Evolutionary conservation across 1,140 invertebrate species (phyloP).

Genomic region (Dysdera silvatica): DNA sequence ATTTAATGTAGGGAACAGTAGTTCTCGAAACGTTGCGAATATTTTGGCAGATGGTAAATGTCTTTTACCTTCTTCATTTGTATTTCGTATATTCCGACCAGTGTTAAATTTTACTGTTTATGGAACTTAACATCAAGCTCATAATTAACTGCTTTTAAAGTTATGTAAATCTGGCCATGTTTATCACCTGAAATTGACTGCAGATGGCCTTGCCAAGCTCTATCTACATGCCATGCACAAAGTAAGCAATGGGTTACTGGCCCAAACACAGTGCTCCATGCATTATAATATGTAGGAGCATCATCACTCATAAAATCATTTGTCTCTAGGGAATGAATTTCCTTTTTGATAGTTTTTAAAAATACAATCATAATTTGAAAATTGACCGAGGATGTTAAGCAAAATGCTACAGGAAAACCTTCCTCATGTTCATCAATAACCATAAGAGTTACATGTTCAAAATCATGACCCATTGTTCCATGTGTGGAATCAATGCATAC

Average conservation of each 20-base stretch:
- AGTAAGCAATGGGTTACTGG: not conserved
- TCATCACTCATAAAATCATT: constrained; percentile 11
- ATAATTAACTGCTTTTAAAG: constrained; percentile 11
- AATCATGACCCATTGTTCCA: constrained; percentile 7
- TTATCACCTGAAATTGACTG: not conserved
- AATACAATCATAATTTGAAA: not conserved
- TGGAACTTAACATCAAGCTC: not conserved
- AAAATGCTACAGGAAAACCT: constrained; percentile 1
- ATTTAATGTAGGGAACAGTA: too few relatives aligned
- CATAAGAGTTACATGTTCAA: constrained; percentile 10
- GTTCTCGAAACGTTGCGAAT: too few relatives aligned
- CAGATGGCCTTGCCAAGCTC: not conserved
- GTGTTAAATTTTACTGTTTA: too few relatives aligned
- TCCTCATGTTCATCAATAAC: constrained; percentile 12
- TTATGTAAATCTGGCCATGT: not conserved
- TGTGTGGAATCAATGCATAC: constrained; percentile 20
- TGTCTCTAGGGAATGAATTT: not conserved
- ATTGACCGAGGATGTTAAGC: not conserved
- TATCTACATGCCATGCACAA: constrained; percentile 10
- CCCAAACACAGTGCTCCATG: not conserved
- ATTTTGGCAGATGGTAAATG: too few relatives aligned
- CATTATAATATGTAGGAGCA: not conserved
- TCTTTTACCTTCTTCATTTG: too few relatives aligned
- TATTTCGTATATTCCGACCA: too few relatives aligned
- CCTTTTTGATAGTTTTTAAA: constrained; percentile 13